These are phyloP conservation scores for Amiota communis DNA, from an alignment of 2,888 invertebrate species.

Conservation along the genomic window DNA sequence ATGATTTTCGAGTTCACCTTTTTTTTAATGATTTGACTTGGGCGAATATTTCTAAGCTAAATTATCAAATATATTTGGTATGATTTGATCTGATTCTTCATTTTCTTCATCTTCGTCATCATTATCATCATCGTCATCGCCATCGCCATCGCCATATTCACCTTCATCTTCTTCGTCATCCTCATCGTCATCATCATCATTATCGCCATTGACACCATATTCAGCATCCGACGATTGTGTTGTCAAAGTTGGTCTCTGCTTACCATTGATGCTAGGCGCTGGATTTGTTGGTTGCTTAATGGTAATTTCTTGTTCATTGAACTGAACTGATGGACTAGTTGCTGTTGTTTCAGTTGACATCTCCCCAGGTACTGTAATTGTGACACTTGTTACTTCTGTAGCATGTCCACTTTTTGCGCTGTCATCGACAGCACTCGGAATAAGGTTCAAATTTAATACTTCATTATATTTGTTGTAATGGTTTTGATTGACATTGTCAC, in stretches of 20 bases:
- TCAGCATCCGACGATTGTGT: constrained; percentile 12
- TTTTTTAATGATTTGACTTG: no score
- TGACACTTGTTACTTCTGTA: constrained; percentile 29
- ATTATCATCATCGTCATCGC: constrained; percentile 44
- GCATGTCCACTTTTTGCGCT: constrained; percentile 40
- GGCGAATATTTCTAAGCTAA: not conserved
- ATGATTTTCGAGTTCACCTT: no score
- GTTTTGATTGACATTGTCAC: constrained; percentile 41
- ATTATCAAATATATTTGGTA: constrained; percentile 55
- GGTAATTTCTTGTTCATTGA: constrained; percentile 27
- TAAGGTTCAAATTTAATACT: constrained; percentile 55
- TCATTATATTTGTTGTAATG: constrained; percentile 51
- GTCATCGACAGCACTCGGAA: constrained; percentile 40
- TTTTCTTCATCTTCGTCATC: constrained; percentile 59
- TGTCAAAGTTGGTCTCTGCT: constrained; percentile 23
- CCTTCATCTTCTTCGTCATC: constrained; percentile 50
- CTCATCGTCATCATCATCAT: constrained; percentile 39
- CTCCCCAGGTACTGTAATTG: constrained; percentile 38
- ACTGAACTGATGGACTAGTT: constrained; percentile 1
- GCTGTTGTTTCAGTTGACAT: constrained; percentile 20
- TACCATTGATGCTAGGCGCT: not conserved
- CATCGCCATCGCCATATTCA: constrained; percentile 46
- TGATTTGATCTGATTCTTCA: constrained; percentile 60
- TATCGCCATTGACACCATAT: constrained; percentile 44
- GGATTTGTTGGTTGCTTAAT: constrained; percentile 8